Evolutionary conservation across 2,113 vertebrate genomes (phyloP).

Genomic region (Capreolus pygargus): DNA sequence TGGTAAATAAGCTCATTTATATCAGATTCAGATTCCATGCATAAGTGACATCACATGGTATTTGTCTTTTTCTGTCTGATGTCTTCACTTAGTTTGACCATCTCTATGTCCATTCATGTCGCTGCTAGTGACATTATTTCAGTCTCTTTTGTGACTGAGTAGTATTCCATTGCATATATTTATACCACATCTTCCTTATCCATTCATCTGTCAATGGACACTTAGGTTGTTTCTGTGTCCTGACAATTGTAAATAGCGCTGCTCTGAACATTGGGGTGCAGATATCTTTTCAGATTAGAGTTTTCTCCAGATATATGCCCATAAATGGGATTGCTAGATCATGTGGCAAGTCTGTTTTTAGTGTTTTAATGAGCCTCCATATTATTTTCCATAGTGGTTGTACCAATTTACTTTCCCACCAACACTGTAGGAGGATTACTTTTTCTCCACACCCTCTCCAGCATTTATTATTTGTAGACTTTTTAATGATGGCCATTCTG

Average conservation of each 20-base stretch:
- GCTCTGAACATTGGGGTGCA: neutral
- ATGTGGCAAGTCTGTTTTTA: fast-evolving
- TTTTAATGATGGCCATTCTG: neutral
- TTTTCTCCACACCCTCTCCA: neutral
- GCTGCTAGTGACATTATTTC: neutral
- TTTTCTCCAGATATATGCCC: neutral
- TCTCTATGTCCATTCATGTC: neutral
- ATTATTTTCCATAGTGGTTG: neutral
- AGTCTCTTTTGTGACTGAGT: neutral
- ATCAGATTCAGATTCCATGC: neutral
- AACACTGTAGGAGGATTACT: neutral
- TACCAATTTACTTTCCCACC: neutral
- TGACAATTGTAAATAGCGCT: neutral
- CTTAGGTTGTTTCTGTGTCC: neutral
- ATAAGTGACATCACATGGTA: neutral
- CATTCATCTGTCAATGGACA: neutral
- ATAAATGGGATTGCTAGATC: neutral
- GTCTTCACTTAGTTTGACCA: neutral
- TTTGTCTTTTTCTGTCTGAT: neutral
- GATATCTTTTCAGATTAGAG: neutral
- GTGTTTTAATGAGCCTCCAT: neutral
- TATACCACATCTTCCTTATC: neutral
- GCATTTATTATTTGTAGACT: neutral
- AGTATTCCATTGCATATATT: neutral
- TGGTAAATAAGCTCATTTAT: neutral